A percentile compares a stretch with the other conserved stretches of the same genome.
Evolutionary conservation across 2,113 vertebrate species (phyloP).

Genomic region (Trichechus manatus): DNA sequence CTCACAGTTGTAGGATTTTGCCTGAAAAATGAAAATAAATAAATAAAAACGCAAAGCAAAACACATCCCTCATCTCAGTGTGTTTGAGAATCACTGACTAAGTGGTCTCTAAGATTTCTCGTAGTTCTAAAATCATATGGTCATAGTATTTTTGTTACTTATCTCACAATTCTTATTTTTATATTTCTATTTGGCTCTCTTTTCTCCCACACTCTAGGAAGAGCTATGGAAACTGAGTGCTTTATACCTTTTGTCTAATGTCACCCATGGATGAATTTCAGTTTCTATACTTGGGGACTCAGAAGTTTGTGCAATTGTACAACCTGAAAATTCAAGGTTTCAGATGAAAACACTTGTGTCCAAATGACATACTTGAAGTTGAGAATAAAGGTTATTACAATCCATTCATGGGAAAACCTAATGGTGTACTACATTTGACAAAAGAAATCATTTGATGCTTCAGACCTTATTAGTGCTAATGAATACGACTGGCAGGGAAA

Average conservation of each 20-base stretch:
- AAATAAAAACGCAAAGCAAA: background rate
- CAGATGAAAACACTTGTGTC: conserved; percentile 32
- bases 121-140: background rate
- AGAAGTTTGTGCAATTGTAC: background rate
- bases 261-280: background rate
- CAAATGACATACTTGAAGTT: conserved; percentile 60
- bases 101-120: background rate
- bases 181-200: background rate
- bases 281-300: background rate
- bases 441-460: background rate
- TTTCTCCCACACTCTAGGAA: background rate
- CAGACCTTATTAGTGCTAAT: conserved; percentile 19
- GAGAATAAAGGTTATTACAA: conserved; percentile 57
- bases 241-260: background rate
- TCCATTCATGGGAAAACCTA: conserved; percentile 20
- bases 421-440: background rate
- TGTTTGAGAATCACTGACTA: background rate
- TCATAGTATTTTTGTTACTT: background rate
- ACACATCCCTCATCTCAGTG: fast-evolving
- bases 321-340: conserved; percentile 21
- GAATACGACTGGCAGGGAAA: background rate
- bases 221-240: background rate
- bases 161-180: background rate
- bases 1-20: background rate
- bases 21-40: background rate